These are phyloP conservation scores for Spilarctia lutea DNA, from an alignment of 2,888 invertebrate species.

Conservation along the genomic window DNA sequence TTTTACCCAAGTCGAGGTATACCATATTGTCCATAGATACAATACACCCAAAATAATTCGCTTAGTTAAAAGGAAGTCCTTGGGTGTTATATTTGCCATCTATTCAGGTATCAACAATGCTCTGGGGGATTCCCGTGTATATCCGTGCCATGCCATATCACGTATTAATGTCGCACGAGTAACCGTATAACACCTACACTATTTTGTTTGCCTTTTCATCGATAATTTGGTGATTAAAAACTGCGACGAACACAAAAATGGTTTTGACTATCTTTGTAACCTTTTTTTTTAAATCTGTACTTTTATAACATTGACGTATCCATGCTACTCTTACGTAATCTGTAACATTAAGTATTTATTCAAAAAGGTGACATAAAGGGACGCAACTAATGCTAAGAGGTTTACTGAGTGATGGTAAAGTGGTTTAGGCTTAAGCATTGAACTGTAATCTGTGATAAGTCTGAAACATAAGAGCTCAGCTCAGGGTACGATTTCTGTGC, in stretches of 20 bases:
- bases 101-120: not conserved
- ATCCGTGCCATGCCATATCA: not conserved
- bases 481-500: not conserved
- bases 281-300: not conserved
- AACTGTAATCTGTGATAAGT: conserved; percentile 3
- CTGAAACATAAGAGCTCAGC: not conserved
- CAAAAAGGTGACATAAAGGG: conserved; percentile 2
- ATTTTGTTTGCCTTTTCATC: not conserved
- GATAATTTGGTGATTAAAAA: too few species aligned
- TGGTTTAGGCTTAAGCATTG: not conserved
- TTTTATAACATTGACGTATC: not conserved
- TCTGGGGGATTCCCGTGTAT: not conserved
- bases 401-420: conserved; percentile 3
- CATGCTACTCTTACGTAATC: not conserved
- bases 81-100: not conserved
- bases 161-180: not conserved
- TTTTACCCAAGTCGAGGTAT: not conserved
- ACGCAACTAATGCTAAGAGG: not conserved
- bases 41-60: not conserved
- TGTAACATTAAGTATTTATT: conserved; percentile 2
- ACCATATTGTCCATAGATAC: not conserved
- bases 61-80: not conserved
- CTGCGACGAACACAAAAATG: not conserved
- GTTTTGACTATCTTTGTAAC: not conserved
- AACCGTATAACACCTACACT: not conserved